Evolutionary conservation across 1,140 invertebrate genomes (phyloP).

Genomic region (Nephila pilipes): DNA sequence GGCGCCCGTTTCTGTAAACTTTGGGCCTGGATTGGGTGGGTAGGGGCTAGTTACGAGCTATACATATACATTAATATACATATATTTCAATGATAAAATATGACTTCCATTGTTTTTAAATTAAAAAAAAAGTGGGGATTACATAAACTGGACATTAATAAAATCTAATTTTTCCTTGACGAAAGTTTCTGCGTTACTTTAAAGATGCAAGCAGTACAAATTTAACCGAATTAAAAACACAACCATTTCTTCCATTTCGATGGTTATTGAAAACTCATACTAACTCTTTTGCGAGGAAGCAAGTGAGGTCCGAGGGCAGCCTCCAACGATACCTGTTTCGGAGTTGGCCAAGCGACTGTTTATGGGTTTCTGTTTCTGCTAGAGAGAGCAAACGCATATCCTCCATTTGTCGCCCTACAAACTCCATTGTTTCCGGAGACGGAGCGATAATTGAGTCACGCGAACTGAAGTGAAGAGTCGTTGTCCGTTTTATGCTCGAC

Average conservation of each 20-base stretch:
- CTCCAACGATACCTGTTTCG: not conserved
- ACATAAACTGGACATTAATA: too few relatives aligned
- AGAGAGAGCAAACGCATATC: not conserved
- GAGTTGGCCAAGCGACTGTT: slow-evolving; percentile 20
- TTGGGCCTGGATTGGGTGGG: too few relatives aligned
- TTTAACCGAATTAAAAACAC: not conserved
- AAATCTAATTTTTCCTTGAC: too few relatives aligned
- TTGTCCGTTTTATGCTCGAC: slow-evolving; percentile 57
- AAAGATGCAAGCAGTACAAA: too few relatives aligned
- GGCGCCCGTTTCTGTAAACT: too few relatives aligned
- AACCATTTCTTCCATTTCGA: not conserved
- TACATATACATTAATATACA: too few relatives aligned
- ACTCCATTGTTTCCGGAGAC: slow-evolving; percentile 53
- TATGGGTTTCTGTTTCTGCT: slow-evolving; percentile 41
- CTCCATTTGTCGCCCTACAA: slow-evolving; percentile 43
- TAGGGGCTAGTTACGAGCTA: too few relatives aligned
- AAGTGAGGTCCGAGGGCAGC: not conserved
- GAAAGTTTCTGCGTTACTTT: too few relatives aligned
- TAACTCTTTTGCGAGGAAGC: not conserved
- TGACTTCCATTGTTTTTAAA: too few relatives aligned
- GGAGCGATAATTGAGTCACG: slow-evolving; percentile 63
- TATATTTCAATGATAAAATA: too few relatives aligned
- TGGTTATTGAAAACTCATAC: not conserved
- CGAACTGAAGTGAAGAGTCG: slow-evolving; percentile 59
- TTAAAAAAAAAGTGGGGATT: too few relatives aligned